phyloP scores from a whole-genome alignment of 2,888 invertebrate species.

The Pecten maximus region DNA sequence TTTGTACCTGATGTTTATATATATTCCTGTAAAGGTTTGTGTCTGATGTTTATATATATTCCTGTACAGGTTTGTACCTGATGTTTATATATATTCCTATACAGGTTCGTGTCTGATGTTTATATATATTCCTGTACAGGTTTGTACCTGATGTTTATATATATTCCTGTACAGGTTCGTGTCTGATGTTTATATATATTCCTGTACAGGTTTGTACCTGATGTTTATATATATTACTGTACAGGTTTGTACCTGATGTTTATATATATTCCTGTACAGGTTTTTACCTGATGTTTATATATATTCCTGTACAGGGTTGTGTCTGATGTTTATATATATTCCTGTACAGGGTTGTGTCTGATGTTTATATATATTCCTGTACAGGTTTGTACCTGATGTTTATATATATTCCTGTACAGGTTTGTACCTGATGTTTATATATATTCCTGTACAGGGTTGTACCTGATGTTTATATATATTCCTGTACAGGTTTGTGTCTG shows the following conservation, averaged over 20 bases:
- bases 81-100: constrained; percentile 27
- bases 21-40: constrained; percentile 56
- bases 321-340: constrained; percentile 54
- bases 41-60: constrained; percentile 54
- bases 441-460: constrained; percentile 56
- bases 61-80: constrained; percentile 60
- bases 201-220: constrained; percentile 60
- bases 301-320: constrained; percentile 56
- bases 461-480: constrained; percentile 53
- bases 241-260: constrained; percentile 63
- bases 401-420: constrained; percentile 55
- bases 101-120: constrained; percentile 63
- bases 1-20: constrained; percentile 58
- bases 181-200: constrained; percentile 54
- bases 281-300: constrained; percentile 58
- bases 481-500: constrained; percentile 60
- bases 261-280: constrained; percentile 55
- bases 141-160: constrained; percentile 58
- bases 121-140: constrained; percentile 55
- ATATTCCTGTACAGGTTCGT: constrained; percentile 56
- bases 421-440: constrained; percentile 58
- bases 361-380: constrained; percentile 28
- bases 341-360: constrained; percentile 60
- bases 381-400: constrained; percentile 63
- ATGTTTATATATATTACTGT: constrained; percentile 26